These are phyloP conservation scores for Myotis davidii DNA, from an alignment of 2,113 vertebrate species.

Conservation along the genomic window DNA sequence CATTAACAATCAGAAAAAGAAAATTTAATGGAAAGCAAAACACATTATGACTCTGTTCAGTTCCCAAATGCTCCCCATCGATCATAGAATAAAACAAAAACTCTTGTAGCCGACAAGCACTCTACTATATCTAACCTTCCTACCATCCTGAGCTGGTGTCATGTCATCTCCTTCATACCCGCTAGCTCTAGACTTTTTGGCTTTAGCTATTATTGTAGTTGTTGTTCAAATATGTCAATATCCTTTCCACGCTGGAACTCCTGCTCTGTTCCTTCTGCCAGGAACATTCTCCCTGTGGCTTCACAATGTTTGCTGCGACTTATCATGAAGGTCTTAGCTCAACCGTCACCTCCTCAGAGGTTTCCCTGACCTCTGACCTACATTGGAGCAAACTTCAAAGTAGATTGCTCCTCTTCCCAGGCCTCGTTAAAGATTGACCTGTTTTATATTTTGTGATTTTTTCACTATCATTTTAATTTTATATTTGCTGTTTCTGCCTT, in stretches of 20 bases:
- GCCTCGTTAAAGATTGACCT: neutral
- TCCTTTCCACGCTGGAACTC: neutral
- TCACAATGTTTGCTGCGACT: neutral
- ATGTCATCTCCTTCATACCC: neutral
- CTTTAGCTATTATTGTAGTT: neutral
- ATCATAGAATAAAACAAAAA: conserved; percentile 39
- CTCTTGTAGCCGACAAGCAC: neutral
- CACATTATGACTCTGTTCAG: neutral
- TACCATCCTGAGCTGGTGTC: neutral
- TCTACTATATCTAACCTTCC: neutral
- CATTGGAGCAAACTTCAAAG: neutral
- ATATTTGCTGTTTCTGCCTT: neutral
- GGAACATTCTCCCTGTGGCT: neutral
- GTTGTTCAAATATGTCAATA: neutral
- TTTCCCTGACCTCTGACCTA: neutral
- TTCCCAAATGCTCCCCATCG: neutral
- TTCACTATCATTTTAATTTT: conserved; percentile 5
- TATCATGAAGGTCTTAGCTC: neutral
- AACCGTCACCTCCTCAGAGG: neutral
- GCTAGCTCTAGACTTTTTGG: neutral
- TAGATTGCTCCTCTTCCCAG: neutral
- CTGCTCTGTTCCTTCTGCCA: neutral
- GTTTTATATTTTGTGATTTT: neutral
- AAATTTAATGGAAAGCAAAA: conserved; percentile 2
- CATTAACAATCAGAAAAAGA: neutral